phyloP scores from a whole-genome alignment of 2,113 vertebrate genomes.

The Uria lomvia region DNA sequence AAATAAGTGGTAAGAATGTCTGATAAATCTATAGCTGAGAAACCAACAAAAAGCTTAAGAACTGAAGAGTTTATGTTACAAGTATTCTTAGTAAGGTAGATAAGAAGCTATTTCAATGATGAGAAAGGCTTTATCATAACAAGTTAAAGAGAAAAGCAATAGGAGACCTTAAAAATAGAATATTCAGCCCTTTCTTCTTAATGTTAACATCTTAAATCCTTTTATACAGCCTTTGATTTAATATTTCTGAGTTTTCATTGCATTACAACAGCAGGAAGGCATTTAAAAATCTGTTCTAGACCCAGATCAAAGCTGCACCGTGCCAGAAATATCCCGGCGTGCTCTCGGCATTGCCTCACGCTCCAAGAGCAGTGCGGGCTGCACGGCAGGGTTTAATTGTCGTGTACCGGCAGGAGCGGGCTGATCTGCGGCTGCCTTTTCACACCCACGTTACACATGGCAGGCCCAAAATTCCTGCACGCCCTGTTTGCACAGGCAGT shows the following conservation, averaged over 20 bases:
- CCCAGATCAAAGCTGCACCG: background rate
- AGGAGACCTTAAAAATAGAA: background rate
- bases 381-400: rapidly evolving
- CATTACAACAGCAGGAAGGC: background rate
- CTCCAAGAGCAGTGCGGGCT: background rate
- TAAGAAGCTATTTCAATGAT: background rate
- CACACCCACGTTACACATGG: background rate
- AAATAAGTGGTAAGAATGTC: background rate
- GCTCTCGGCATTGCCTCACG: rapidly evolving
- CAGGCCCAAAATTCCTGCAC: background rate
- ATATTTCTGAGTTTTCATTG: background rate
- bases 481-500: rapidly evolving
- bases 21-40: background rate
- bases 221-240: background rate
- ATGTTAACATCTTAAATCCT: background rate
- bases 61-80: background rate
- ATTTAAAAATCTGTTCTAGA: background rate
- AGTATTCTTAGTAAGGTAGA: background rate
- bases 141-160: background rate
- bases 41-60: background rate
- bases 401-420: background rate
- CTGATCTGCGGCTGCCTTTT: background rate
- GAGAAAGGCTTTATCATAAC: background rate
- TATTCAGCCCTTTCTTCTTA: background rate
- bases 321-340: background rate